Percentiles rank a stretch among this genome's conserved stretches.
Evolutionary conservation across 2,888 invertebrate genomes (phyloP).

Genomic region (Eurytoma californica): DNA sequence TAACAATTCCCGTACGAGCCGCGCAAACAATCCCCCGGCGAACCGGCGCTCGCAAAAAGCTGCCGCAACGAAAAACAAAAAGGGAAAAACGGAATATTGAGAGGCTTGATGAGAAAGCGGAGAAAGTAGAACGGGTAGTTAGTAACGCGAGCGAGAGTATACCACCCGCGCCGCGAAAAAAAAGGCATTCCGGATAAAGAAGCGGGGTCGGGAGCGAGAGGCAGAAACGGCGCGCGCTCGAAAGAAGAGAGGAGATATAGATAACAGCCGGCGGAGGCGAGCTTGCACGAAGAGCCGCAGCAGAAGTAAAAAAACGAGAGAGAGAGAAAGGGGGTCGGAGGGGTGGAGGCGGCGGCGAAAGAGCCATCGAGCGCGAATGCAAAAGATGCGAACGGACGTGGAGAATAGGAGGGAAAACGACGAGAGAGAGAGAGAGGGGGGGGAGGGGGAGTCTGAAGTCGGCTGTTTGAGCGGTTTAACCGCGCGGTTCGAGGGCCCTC

Average conservation of each 20-base stretch:
- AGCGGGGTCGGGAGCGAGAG: not conserved
- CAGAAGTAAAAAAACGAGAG: not conserved
- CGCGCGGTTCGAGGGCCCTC: not conserved
- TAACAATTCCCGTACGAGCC: too few relatives aligned
- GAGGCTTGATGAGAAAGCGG: not conserved
- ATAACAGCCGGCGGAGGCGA: not conserved
- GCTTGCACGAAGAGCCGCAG: not conserved
- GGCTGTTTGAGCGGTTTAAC: not conserved
- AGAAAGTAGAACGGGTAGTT: conserved; percentile 2
- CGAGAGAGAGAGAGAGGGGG: too few relatives aligned
- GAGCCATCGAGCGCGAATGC: too few relatives aligned
- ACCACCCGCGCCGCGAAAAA: not conserved
- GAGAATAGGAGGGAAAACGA: too few relatives aligned
- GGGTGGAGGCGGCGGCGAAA: too few relatives aligned
- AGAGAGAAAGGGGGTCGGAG: not conserved
- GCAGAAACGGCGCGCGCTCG: not conserved
- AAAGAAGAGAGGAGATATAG: not conserved
- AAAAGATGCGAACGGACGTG: too few relatives aligned
- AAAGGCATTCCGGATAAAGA: not conserved
- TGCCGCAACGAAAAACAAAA: not conserved
- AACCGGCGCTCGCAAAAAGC: too few relatives aligned
- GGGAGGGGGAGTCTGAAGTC: too few relatives aligned
- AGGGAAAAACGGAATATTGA: not conserved
- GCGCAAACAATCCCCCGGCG: too few relatives aligned
- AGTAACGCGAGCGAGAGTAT: not conserved